Base-by-base conservation (phyloP, 2,888 invertebrate species). In the Ceramica pisi region DNA sequence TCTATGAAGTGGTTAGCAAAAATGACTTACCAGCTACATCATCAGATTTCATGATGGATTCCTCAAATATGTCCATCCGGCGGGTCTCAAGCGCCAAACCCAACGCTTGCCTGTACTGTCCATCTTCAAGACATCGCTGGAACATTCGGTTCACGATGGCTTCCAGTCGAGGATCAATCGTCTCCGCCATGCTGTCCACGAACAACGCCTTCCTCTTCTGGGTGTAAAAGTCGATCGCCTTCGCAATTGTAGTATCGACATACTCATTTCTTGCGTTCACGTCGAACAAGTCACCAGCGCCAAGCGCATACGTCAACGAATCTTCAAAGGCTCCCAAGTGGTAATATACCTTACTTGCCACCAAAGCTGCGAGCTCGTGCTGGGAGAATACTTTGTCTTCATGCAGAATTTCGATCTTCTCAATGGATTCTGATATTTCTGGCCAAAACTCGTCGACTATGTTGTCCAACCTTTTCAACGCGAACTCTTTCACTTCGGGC, bases 381-480 rank as follows among this genome's bases (percentile, higher is more conserved):
- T 99, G 98, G 50, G 97, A 97, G 93, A 99, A 98, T 50, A 96
- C 96, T 89, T 98, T 97, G 90, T 99, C 99, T 95, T 99, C 99
- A 90, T 99, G 98, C 41, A 99, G 96, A 91, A 99, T 98, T 96
- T 99, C 99, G 89, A 99, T 99, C 96, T 99, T 99, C 89, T 98
- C 98, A 86, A 99, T 99, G 19, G 99, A 98, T 94, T 99, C 99
- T 0, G 99, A 99, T 87, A 99, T 99, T 96, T 99, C 99, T 12
- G 99, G 99, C 99, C 99, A 99, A 95, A 99, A 99, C 92, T 99
- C 98, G 93, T 99, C 99, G 1, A 99, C 99, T 88, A 99, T 98
- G 90, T 97, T 97, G 94, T 99, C 98, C 87, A 99, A 96, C 91
- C 99, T 99, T 90, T 98, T 98, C 87, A 99, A 94, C 21, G 99